Evolutionary conservation across 2,888 invertebrate genomes (phyloP).

Genomic region (Dolichopus griseipennis): DNA sequence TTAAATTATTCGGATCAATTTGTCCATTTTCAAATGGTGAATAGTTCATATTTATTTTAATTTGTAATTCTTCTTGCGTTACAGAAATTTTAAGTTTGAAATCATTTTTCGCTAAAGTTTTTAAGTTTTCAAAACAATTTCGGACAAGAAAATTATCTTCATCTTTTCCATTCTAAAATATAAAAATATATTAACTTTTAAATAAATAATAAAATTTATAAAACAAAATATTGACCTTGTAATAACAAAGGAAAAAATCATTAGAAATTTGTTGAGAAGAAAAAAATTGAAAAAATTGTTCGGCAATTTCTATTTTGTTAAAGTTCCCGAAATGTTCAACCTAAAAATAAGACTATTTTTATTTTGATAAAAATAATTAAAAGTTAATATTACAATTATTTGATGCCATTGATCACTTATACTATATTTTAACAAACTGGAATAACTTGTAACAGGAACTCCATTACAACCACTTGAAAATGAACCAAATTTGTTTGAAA

Average conservation of each 20-base stretch:
- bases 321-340: slow-evolving; percentile 20
- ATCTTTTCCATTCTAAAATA: slow-evolving; percentile 7
- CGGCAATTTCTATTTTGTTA: slow-evolving; percentile 18
- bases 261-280: slow-evolving; percentile 3
- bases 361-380: background rate
- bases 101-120: slow-evolving; percentile 15
- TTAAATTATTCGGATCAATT: slow-evolving; percentile 18
- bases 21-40: slow-evolving; percentile 19
- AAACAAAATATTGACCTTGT: slow-evolving; percentile 15
- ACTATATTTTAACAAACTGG: background rate
- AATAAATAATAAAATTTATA: background rate
- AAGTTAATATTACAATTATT: background rate
- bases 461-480: background rate
- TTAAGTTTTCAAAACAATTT: slow-evolving; percentile 18
- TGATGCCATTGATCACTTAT: background rate
- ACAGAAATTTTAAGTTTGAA: slow-evolving; percentile 13
- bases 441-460: background rate
- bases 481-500: too few species aligned
- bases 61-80: slow-evolving; percentile 11
- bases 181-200: background rate
- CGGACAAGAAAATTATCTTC: slow-evolving; percentile 22
- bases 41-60: slow-evolving; percentile 20
- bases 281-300: slow-evolving; percentile 15
- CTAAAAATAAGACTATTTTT: slow-evolving; percentile 11
- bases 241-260: slow-evolving; percentile 22